Evolutionary conservation across 2,113 vertebrate genomes (phyloP).

Genomic region (Mormyrus lacerda): DNA sequence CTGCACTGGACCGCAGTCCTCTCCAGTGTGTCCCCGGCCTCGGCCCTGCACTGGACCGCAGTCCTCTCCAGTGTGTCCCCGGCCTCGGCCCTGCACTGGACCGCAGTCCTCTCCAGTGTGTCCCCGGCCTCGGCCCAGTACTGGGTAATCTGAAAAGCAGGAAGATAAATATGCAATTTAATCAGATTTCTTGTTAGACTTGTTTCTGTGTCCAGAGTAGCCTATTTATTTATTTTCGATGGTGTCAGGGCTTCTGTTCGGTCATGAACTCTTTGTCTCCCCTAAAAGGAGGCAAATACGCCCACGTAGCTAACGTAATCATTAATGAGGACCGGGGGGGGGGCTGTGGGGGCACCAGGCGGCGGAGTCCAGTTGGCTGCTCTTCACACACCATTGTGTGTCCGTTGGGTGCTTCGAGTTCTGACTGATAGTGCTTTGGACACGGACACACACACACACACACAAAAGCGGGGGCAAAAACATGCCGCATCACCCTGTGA

Average conservation of each 20-base stretch:
- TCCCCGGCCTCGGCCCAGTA: background rate
- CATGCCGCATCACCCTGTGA: background rate
- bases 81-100: background rate
- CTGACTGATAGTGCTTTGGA: background rate
- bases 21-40: background rate
- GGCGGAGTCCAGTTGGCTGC: slow-evolving; percentile 33
- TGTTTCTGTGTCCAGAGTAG: background rate
- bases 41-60: background rate
- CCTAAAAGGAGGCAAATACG: background rate
- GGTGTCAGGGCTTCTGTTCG: background rate
- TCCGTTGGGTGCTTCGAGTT: background rate
- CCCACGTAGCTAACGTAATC: slow-evolving; percentile 44
- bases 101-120: background rate
- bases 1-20: background rate
- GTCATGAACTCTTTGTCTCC: background rate
- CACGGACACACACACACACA: slow-evolving; percentile 18
- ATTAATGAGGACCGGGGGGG: slow-evolving; percentile 44
- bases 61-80: background rate
- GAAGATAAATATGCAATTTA: background rate
- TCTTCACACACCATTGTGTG: background rate
- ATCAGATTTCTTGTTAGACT: background rate
- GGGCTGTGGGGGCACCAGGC: slow-evolving; percentile 32
- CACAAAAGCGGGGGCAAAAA: background rate
- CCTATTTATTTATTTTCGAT: background rate
- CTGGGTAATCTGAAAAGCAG: background rate